phyloP scores from a whole-genome alignment of 2,888 invertebrate genomes.

The Taphrorychus bicolor region DNA sequence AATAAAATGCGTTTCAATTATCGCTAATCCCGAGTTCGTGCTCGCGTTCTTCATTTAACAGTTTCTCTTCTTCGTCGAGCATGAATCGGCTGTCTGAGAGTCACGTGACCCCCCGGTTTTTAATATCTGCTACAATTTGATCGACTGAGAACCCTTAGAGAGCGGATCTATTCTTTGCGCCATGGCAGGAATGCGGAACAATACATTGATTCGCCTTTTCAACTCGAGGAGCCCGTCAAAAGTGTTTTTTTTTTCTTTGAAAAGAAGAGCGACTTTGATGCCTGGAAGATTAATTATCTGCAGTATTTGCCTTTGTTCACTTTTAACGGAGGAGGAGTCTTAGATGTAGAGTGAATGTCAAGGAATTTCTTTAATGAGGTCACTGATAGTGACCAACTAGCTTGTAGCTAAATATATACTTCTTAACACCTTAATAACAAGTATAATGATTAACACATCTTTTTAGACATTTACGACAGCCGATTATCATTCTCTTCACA shows the following conservation, averaged over 20 bases:
- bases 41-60: slow-evolving; percentile 3
- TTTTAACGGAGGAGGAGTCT: neutral
- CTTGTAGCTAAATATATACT: too few species aligned
- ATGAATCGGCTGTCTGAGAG: neutral
- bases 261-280: neutral
- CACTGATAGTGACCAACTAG: too few species aligned
- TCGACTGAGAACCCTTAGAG: neutral
- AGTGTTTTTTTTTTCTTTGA: neutral
- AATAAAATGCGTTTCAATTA: neutral
- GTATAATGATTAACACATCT: too few species aligned
- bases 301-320: neutral
- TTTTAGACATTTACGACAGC: too few species aligned
- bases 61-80: slow-evolving; percentile 3
- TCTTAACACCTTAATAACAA: too few species aligned
- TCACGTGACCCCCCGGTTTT: neutral
- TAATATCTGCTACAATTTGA: neutral
- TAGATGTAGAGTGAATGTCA: neutral
- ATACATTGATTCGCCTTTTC: neutral
- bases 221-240: neutral
- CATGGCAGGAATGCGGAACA: neutral
- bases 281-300: neutral
- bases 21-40: neutral
- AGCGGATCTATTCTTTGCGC: neutral
- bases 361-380: too few species aligned
- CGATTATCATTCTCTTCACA: too few species aligned